Conservation (phyloP, 2,797 vertebrate genomes). For the Pachyuromys duprasi region DNA sequence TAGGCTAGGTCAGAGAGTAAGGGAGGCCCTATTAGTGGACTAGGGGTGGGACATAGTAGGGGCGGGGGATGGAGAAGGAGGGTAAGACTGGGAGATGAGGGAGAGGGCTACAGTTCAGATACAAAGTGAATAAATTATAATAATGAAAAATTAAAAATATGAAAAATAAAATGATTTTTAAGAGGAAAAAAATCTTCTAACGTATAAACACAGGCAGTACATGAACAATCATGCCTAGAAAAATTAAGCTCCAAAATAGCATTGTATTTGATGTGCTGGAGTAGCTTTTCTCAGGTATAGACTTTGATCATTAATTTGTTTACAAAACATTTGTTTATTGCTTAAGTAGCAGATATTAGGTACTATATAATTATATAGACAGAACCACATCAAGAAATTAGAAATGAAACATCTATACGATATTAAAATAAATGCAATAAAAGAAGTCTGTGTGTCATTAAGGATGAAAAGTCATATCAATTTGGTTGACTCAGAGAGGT, state of each 20-base stretch:
- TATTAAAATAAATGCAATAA: neutral
- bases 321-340: neutral
- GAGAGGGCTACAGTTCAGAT: too few species aligned
- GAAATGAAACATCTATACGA: conserved; percentile 7
- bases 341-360: neutral
- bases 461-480: conserved; percentile 30
- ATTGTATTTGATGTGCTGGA: neutral
- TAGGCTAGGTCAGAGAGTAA: too few species aligned
- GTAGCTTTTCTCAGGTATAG: neutral
- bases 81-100: too few species aligned
- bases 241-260: conserved; percentile 17
- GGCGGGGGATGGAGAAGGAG: too few species aligned
- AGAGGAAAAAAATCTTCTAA: too few species aligned
- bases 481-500: neutral
- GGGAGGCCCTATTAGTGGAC: too few species aligned
- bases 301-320: neutral
- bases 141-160: too few species aligned
- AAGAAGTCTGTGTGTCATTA: neutral
- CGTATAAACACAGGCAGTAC: conserved; percentile 1
- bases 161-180: too few species aligned
- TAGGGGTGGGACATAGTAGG: too few species aligned
- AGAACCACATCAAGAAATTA: neutral
- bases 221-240: neutral
- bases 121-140: too few species aligned
- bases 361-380: conserved; percentile 30